Base-by-base conservation (phyloP, 2,797 vertebrate species). In the Peromyscus nudipes region DNA sequence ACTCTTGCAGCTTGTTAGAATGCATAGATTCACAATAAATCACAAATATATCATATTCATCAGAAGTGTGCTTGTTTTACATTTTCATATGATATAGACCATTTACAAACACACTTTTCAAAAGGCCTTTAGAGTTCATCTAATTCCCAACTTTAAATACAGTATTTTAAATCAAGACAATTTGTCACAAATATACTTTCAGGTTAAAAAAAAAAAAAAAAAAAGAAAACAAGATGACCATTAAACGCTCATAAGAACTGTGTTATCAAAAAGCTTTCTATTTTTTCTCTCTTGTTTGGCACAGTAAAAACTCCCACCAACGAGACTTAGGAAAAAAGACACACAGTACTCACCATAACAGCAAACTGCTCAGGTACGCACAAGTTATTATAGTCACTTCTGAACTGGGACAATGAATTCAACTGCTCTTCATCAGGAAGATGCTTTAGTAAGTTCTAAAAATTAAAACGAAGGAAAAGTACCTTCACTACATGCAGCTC, bases 331-430 rank as follows among this genome's bases (percentile, higher is more conserved):
- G 16, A 8, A 19, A 29, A 31, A 67, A 31, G 71, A 90, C 17
- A 73, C 25, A 13, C 12, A 16, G 86, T 90, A 99, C 99, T 99
- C 97, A 99, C 99, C 99, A 99, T 99, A 97, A 99, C 98, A 92
- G 99, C 99, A 98, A 99, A 99, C 98, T 99, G 99, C 97, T 99
- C 99, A 0, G 99, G 99, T 97, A 99, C 99, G 90, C 99, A 99
- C 93, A 99, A 99, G 98, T 98, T 99, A 93, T 98, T 96, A 94
- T 99, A 99, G 91, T 99, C 99, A 0, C 96, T 99, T 98, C 99
- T 99, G 96, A 99, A 99, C 92, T 99, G 99, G 93, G 99, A 99
- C 98, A 99, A 97, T 4, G 99, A 98, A 71, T 98, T 99, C 67
- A 99, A 98, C 92, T 99, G 99, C 86, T 99, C 99, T 98, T 99